phyloP scores from a whole-genome alignment of 2,888 invertebrate species.

The Dinocampus coccinellae region DNA sequence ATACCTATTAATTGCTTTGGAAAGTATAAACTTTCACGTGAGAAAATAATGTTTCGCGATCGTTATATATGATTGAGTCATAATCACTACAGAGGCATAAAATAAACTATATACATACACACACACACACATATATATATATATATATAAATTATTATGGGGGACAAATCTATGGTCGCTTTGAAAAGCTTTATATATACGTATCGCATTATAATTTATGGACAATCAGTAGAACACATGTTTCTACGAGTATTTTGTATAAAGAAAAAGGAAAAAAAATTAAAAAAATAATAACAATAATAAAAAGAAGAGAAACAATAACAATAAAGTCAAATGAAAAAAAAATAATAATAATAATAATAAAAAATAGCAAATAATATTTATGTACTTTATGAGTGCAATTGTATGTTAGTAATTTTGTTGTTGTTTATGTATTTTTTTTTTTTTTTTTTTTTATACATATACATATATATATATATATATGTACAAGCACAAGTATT shows the following conservation, averaged over 20 bases:
- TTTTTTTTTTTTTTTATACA: background rate
- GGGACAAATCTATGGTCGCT: background rate
- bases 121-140: too few species aligned
- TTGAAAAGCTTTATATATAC: background rate
- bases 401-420: too few species aligned
- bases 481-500: conserved; percentile 1
- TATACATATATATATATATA: background rate
- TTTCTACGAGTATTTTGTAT: background rate
- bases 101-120: conserved; percentile 6
- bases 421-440: background rate
- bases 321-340: too few species aligned
- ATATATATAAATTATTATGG: background rate
- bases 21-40: conserved; percentile 14
- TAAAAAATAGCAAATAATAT: too few species aligned
- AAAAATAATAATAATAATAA: too few species aligned
- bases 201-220: conserved; percentile 14
- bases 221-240: conserved; percentile 9
- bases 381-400: background rate
- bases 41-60: background rate
- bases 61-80: conserved; percentile 6
- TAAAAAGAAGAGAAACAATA: too few species aligned
- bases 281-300: background rate
- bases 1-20: conserved; percentile 5
- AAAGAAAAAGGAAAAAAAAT: background rate
- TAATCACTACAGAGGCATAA: conserved; percentile 1